Conservation (phyloP, 2,888 invertebrate genomes). For the Salpingus planirostris region DNA sequence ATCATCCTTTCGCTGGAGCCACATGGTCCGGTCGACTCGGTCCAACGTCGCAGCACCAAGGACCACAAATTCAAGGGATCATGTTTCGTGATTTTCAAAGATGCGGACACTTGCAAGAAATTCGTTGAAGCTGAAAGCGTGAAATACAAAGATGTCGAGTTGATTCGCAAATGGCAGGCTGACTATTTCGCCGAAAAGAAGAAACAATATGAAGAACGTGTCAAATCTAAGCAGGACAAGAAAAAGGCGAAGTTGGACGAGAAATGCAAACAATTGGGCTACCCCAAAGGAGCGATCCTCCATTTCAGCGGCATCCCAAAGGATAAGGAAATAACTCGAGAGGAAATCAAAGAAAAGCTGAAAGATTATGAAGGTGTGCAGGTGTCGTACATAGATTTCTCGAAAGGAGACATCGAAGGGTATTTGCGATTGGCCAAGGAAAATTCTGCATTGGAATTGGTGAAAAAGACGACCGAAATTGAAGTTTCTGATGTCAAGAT, state of each 20-base stretch:
- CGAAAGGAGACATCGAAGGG: conserved; percentile 63
- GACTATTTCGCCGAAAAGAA: conserved; percentile 59
- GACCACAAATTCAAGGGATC: conserved; percentile 80
- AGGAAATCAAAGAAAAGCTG: conserved; percentile 65
- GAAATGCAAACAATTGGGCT: conserved; percentile 39
- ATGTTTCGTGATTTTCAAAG: conserved; percentile 79
- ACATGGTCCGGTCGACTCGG: conserved; percentile 54
- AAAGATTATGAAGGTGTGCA: conserved; percentile 49
- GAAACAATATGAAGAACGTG: conserved; percentile 52
- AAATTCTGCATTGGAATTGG: conserved; percentile 56
- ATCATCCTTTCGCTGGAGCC: conserved; percentile 64
- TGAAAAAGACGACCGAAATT: conserved; percentile 49
- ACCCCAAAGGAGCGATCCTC: conserved; percentile 68
- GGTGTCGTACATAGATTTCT: conserved; percentile 68
- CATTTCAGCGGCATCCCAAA: conserved; percentile 57
- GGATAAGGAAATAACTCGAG: conserved; percentile 49
- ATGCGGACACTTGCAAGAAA: conserved; percentile 68
- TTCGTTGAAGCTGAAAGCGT: conserved; percentile 58
- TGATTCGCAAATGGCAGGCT: conserved; percentile 62
- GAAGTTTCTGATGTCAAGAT: conserved; percentile 31
- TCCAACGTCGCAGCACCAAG: conserved; percentile 54
- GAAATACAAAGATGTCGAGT: conserved; percentile 58
- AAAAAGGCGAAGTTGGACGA: conserved; percentile 43
- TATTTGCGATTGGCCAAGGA: conserved; percentile 63
- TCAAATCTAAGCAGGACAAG: conserved; percentile 45